Evolutionary conservation across 2,797 vertebrate species (phyloP).

Genomic region (Morelia viridis): DNA sequence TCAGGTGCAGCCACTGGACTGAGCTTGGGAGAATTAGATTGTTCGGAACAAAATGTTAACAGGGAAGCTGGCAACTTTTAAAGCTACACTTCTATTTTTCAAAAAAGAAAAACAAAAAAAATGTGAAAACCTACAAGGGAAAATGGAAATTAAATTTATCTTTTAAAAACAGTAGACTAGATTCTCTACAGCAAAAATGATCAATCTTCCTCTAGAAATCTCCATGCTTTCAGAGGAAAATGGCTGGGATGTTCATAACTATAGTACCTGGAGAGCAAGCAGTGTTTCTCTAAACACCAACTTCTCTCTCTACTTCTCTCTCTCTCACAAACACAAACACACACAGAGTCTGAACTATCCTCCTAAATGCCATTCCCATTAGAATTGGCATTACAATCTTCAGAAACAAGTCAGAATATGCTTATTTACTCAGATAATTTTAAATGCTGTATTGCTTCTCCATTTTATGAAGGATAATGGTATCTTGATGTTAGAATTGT

Average conservation of each 20-base stretch:
- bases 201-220: not conserved
- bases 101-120: constrained; percentile 26
- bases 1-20: not conserved
- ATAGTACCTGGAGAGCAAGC: not conserved
- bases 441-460: not conserved
- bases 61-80: not conserved
- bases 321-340: not conserved
- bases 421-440: not conserved
- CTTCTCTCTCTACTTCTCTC: not conserved
- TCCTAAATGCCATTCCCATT: not conserved
- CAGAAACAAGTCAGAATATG: too few species aligned
- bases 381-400: not conserved
- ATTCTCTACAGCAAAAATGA: not conserved
- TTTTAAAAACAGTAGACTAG: too few species aligned
- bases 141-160: not conserved
- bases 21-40: not conserved
- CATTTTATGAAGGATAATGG: not conserved
- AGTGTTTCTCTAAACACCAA: not conserved
- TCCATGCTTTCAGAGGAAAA: not conserved
- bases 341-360: not conserved
- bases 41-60: constrained; percentile 18
- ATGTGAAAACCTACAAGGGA: not conserved
- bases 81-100: constrained; percentile 19
- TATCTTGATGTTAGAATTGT: not conserved
- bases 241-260: not conserved